Evolutionary conservation across 1,140 invertebrate genomes (phyloP).

Genomic region (Diabrotica undecimpunctata): DNA sequence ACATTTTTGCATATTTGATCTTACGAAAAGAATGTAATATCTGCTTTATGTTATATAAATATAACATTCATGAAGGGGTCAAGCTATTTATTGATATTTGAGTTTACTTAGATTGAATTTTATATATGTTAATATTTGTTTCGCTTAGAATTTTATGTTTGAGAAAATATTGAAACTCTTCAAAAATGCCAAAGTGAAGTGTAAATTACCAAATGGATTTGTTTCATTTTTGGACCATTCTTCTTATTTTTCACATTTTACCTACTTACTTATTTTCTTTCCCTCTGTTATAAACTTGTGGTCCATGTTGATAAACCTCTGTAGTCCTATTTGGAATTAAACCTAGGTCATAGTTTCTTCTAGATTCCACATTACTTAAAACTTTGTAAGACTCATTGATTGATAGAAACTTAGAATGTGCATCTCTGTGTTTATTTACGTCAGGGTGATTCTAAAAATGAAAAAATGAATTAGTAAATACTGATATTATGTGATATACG

Average conservation of each 20-base stretch:
- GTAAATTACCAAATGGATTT: too few species aligned
- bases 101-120: too few species aligned
- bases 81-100: too few species aligned
- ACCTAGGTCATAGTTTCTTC: constrained; percentile 50
- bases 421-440: constrained; percentile 44
- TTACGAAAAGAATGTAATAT: too few species aligned
- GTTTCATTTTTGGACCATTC: constrained; percentile 10
- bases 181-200: too few species aligned
- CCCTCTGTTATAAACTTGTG: constrained; percentile 11
- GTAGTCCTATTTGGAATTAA: constrained; percentile 18
- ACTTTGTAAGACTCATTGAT: constrained; percentile 56
- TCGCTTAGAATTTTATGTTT: too few species aligned
- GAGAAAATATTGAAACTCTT: too few species aligned
- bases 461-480: constrained; percentile 9
- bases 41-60: too few species aligned
- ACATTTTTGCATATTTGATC: constrained; percentile 6
- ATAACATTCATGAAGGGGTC: too few species aligned
- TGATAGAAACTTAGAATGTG: constrained; percentile 52
- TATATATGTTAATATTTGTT: too few species aligned
- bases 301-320: constrained; percentile 7
- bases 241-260: constrained; percentile 9
- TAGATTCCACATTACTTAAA: constrained; percentile 48
- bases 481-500: background rate
- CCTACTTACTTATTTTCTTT: constrained; percentile 8
- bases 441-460: constrained; percentile 54